Evolutionary conservation across 2,888 invertebrate genomes (phyloP).

Genomic region (Mechanitis mazaeus): DNA sequence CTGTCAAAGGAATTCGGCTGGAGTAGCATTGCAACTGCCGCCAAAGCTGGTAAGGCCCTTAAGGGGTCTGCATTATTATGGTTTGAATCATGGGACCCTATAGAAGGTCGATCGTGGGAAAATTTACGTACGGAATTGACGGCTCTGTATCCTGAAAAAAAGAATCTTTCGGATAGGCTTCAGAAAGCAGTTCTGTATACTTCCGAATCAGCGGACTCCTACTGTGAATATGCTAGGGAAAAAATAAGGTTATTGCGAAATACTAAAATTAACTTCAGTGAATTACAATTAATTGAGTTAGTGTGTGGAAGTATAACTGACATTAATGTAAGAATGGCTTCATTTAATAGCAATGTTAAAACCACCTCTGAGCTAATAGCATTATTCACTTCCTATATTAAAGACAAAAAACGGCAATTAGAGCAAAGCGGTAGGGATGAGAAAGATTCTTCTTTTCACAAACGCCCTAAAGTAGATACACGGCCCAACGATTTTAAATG

Average conservation of each 20-base stretch:
- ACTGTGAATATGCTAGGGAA: slow-evolving; percentile 32
- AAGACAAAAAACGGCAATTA: no score
- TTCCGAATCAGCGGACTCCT: slow-evolving; percentile 27
- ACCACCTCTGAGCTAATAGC: no score
- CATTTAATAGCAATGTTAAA: no score
- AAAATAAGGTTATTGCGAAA: slow-evolving; percentile 25
- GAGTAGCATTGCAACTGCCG: no score
- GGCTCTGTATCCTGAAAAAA: slow-evolving; percentile 28
- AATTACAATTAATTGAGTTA: slow-evolving; percentile 25
- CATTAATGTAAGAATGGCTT: no score
- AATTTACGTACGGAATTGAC: slow-evolving; percentile 24
- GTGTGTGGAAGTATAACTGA: slow-evolving; percentile 21
- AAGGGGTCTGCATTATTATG: background rate
- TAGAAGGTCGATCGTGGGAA: slow-evolving; percentile 21
- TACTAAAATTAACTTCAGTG: slow-evolving; percentile 25
- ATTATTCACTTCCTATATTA: no score
- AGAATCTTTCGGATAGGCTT: slow-evolving; percentile 28
- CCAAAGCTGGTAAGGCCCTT: no score
- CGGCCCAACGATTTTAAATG: no score
- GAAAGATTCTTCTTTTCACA: no score
- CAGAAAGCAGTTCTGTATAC: slow-evolving; percentile 24
- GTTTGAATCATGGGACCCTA: slow-evolving; percentile 17
- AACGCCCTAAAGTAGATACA: no score
- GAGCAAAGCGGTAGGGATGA: no score
- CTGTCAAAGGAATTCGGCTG: no score